Percentiles rank a stretch among this genome's conserved stretches.
phyloP scores from a whole-genome alignment of 1,140 invertebrate genomes.

The Drosophila fuyamai region DNA sequence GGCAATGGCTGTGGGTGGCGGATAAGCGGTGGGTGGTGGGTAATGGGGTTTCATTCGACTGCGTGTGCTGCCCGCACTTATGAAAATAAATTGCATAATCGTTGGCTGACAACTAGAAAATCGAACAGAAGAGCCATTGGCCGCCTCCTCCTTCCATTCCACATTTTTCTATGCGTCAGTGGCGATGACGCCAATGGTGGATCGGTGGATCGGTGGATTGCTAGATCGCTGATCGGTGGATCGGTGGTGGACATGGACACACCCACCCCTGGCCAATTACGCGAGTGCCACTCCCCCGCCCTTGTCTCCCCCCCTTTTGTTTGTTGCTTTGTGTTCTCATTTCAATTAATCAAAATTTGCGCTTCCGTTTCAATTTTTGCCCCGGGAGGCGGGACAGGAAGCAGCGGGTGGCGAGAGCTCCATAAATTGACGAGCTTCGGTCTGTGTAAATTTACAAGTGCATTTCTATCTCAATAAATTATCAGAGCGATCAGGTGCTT shows the following conservation, averaged over 20 bases:
- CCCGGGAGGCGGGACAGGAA: neutral
- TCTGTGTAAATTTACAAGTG: conserved; percentile 51
- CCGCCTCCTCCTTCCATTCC: neutral
- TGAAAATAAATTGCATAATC: conserved; percentile 69
- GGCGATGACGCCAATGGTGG: conserved; percentile 71
- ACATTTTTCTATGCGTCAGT: conserved; percentile 55
- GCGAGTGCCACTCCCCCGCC: conserved; percentile 15
- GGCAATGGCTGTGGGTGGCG: neutral
- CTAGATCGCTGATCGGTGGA: conserved; percentile 17
- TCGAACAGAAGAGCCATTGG: conserved; percentile 33
- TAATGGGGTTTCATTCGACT: neutral
- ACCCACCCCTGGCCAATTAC: conserved; percentile 50
- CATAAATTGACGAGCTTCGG: conserved; percentile 57
- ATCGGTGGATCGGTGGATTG: neutral
- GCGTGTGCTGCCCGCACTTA: conserved; percentile 12
- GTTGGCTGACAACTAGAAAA: conserved; percentile 66
- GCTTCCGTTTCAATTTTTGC: conserved; percentile 62
- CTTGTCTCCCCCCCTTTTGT: conserved; percentile 1
- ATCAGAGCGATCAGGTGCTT: conserved; percentile 31
- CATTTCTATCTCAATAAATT: conserved; percentile 70
- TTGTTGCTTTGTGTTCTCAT: conserved; percentile 50
- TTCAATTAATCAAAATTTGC: conserved; percentile 74
- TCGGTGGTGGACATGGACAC: conserved; percentile 46
- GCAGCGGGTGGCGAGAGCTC: conserved; percentile 17
- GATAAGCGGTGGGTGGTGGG: conserved; percentile 16